Percentiles rank a stretch among this genome's conserved stretches.
Conservation (phyloP, 1,140 invertebrate genomes). For the Eupristina koningsbergeri region DNA sequence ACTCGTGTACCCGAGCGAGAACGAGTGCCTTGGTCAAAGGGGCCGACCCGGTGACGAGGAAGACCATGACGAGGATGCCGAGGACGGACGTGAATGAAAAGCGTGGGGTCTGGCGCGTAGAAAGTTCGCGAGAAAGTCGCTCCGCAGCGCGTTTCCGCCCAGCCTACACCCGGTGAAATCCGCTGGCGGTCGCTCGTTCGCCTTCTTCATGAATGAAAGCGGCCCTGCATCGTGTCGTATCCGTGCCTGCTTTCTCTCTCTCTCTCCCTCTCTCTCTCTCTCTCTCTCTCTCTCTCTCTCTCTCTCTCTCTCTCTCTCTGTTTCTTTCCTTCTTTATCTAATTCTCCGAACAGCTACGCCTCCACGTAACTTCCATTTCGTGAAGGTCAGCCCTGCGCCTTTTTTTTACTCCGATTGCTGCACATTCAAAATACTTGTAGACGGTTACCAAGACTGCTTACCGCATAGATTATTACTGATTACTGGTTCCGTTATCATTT, state of each 20-base stretch:
- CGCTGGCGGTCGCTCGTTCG: too few species aligned
- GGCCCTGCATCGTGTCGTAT: background rate
- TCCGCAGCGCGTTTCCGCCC: conserved; percentile 54
- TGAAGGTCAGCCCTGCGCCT: too few species aligned
- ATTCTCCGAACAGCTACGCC: background rate
- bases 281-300: background rate
- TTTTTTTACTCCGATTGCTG: too few species aligned
- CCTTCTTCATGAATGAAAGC: conserved; percentile 23
- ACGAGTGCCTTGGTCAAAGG: too few species aligned
- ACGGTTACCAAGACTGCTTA: too few species aligned
- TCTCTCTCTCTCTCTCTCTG: background rate
- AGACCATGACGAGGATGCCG: background rate
- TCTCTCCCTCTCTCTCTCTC: background rate
- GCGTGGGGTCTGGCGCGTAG: conserved; percentile 55
- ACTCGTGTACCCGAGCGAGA: background rate
- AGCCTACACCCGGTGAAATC: conserved; percentile 13
- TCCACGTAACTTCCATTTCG: too few species aligned
- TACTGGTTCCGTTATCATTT: too few species aligned
- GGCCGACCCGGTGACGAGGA: too few species aligned
- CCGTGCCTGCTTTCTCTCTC: background rate
- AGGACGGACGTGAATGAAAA: conserved; percentile 62
- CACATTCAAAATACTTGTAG: too few species aligned
- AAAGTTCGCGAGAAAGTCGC: conserved; percentile 71
- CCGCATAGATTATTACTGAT: too few species aligned
- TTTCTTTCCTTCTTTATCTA: background rate